phyloP scores from a whole-genome alignment of 2,888 invertebrate genomes.

The Glyphotaelius pellucidus region DNA sequence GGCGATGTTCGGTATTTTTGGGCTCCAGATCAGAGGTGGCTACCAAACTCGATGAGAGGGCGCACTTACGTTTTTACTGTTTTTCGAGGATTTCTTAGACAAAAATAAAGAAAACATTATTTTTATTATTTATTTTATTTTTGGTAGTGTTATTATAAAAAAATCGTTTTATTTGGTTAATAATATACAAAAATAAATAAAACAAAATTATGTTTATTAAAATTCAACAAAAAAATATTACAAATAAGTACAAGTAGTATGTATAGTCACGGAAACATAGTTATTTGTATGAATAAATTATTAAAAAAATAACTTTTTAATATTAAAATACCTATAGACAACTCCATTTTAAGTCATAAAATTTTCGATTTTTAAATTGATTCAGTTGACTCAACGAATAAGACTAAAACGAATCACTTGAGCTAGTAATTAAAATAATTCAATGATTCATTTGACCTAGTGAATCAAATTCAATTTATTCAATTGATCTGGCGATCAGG shows the following conservation, averaged over 20 bases:
- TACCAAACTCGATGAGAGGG: not conserved
- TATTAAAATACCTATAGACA: not conserved
- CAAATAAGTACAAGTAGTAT: not conserved
- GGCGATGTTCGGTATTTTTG: too few relatives aligned
- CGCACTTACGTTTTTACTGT: not conserved
- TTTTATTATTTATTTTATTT: slow-evolving; percentile 16
- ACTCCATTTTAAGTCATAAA: not conserved
- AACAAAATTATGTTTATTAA: not conserved
- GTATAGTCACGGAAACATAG: not conserved
- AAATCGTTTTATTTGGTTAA: slow-evolving; percentile 42
- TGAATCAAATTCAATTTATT: too few relatives aligned
- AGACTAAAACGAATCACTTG: not conserved
- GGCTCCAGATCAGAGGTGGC: not conserved
- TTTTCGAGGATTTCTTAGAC: too few relatives aligned
- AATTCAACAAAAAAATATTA: slow-evolving; percentile 14
- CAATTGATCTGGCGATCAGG: too few relatives aligned
- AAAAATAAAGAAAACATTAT: not conserved
- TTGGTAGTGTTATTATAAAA: slow-evolving; percentile 25
- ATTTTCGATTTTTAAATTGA: not conserved
- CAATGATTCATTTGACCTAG: too few relatives aligned
- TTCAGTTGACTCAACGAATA: not conserved
- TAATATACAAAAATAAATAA: slow-evolving; percentile 28
- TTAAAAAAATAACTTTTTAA: not conserved
- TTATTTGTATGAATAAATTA: not conserved
- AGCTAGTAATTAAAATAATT: too few relatives aligned